These are phyloP conservation scores for Tautogolabrus adspersus DNA, from an alignment of 2,113 vertebrate genomes.

Conservation along the genomic window DNA sequence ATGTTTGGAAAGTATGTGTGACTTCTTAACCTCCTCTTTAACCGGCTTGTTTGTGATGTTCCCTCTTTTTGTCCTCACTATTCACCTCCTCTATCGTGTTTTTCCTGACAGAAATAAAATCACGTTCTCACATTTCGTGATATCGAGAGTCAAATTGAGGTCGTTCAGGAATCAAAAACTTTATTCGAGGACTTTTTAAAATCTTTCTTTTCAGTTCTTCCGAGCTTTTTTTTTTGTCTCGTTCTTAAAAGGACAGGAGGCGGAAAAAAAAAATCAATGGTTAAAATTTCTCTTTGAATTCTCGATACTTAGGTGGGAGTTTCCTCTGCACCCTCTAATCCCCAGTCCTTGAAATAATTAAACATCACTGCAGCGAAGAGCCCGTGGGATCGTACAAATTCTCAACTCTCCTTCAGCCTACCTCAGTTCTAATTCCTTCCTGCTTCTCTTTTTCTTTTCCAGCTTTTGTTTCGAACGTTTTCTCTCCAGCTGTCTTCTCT, in stretches of 20 bases:
- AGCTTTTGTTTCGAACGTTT: background rate
- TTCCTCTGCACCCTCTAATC: slow-evolving; percentile 40
- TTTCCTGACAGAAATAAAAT: background rate
- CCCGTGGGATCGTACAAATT: slow-evolving; percentile 30
- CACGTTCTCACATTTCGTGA: background rate
- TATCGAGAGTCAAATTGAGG: background rate
- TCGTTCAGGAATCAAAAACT: background rate
- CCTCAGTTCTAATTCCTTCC: slow-evolving; percentile 26
- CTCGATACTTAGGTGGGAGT: slow-evolving; percentile 26
- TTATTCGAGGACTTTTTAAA: background rate
- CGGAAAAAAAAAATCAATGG: background rate
- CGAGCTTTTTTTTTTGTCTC: slow-evolving; percentile 5
- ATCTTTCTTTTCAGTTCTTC: background rate
- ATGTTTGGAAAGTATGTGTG: slow-evolving; percentile 20
- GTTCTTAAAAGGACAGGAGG: slow-evolving; percentile 27
- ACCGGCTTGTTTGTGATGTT: background rate
- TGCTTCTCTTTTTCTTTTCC: slow-evolving; percentile 5
- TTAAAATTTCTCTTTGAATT: slow-evolving; percentile 31
- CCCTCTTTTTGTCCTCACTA: background rate
- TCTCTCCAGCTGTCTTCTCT: slow-evolving; percentile 29
- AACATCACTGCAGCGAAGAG: slow-evolving; percentile 39
- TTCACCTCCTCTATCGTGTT: background rate
- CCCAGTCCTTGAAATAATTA: slow-evolving; percentile 49
- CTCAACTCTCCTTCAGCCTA: slow-evolving; percentile 13
- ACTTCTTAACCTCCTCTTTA: background rate